Evolutionary conservation across 1,140 invertebrate genomes (phyloP).

Genomic region (Dolichoris vasculosae): DNA sequence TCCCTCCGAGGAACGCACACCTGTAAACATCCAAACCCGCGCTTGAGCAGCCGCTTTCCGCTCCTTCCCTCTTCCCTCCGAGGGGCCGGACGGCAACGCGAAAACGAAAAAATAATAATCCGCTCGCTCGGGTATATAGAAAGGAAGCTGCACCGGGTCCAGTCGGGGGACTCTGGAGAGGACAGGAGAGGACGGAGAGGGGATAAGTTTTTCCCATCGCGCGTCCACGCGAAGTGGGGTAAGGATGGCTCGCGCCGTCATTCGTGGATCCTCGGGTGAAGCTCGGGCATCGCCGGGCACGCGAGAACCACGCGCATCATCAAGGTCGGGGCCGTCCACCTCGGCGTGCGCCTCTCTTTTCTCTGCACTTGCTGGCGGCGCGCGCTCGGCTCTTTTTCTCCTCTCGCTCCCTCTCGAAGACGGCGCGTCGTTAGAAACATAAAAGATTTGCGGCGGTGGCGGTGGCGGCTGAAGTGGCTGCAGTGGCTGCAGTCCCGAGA

Average conservation of each 20-base stretch:
- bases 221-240: neutral
- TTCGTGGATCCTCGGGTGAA: conserved; percentile 62
- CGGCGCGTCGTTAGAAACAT: conserved; percentile 26
- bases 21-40: conserved; percentile 54
- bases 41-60: neutral
- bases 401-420: conserved; percentile 9
- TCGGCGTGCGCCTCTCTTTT: conserved; percentile 53
- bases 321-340: conserved; percentile 73
- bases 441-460: conserved; percentile 44
- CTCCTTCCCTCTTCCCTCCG: conserved; percentile 41
- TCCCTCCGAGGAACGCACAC: conserved; percentile 52
- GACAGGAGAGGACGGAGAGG: neutral
- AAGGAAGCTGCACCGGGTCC: no score
- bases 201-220: conserved; percentile 15
- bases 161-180: neutral
- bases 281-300: conserved; percentile 71
- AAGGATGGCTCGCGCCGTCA: conserved; percentile 45
- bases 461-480: conserved; percentile 30
- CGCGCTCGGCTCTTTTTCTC: conserved; percentile 50
- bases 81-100: neutral
- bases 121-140: neutral
- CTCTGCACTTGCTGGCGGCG: conserved; percentile 1
- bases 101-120: neutral
- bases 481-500: conserved; percentile 34
- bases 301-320: conserved; percentile 74